Evolutionary conservation across 1,140 invertebrate genomes (phyloP).

Genomic region (Drosophila quadrilineata): DNA sequence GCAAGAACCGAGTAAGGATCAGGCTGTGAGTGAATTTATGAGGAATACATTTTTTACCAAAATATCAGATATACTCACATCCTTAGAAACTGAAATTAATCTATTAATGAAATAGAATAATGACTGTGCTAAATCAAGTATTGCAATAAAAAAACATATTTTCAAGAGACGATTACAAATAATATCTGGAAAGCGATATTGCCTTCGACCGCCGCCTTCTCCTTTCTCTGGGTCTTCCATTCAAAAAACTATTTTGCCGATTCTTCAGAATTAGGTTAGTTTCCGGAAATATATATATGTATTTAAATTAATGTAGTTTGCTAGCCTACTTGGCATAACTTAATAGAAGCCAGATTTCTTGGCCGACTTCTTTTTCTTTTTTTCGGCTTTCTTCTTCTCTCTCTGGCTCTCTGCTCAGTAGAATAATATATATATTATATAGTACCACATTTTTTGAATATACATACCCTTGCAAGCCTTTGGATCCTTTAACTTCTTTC

Average conservation of each 20-base stretch:
- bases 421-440: background rate
- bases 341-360: background rate
- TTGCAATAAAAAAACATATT: conserved; percentile 27
- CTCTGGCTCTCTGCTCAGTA: background rate
- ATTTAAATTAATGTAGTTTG: background rate
- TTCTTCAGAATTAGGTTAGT: too few species aligned
- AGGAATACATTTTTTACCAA: background rate
- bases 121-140: conserved; percentile 40
- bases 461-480: conserved; percentile 19
- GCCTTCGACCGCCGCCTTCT: background rate
- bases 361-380: conserved; percentile 3
- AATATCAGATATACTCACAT: conserved; percentile 11
- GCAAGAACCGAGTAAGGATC: conserved; percentile 8
- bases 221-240: background rate
- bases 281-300: background rate
- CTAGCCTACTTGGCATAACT: conserved; percentile 10
- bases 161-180: conserved; percentile 12
- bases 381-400: conserved; percentile 27
- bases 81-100: background rate
- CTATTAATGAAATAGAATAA: conserved; percentile 26
- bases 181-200: background rate
- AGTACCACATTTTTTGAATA: too few species aligned
- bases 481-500: background rate
- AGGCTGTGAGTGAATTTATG: conserved; percentile 8
- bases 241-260: background rate